Conservation (phyloP, 2,888 invertebrate genomes). For the Diploptera punctata region DNA sequence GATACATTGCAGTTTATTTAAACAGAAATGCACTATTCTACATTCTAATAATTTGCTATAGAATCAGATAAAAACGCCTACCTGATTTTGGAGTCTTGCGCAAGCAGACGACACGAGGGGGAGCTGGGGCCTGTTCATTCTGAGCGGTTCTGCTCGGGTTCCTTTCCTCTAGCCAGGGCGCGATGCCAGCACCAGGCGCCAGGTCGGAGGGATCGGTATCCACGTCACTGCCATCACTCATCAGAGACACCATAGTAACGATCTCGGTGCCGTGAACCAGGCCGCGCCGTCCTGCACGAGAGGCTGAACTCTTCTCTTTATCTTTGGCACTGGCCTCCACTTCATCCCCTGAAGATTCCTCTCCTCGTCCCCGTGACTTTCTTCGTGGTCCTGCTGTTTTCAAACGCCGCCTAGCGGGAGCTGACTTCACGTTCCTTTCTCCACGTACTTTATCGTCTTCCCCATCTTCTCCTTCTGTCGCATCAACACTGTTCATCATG, state of each 20-base stretch:
- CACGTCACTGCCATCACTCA: conserved; percentile 70
- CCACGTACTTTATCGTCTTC: background rate
- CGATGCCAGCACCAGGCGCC: background rate
- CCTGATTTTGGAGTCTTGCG: conserved; percentile 36
- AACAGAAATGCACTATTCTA: too few species aligned
- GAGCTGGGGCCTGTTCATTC: conserved; percentile 13
- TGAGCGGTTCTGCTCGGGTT: conserved; percentile 37
- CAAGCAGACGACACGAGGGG: conserved; percentile 30
- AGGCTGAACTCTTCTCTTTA: conserved; percentile 41
- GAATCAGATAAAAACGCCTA: too few species aligned
- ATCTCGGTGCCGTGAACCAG: conserved; percentile 54
- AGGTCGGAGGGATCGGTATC: conserved; percentile 52
- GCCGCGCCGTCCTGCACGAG: conserved; percentile 46
- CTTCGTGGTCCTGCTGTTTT: conserved; percentile 27
- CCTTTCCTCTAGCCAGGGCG: conserved; percentile 23
- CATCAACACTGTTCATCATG: background rate
- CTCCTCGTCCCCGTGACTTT: conserved; percentile 35
- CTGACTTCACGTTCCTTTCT: conserved; percentile 35
- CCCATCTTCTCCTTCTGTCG: conserved; percentile 38
- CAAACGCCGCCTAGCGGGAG: conserved; percentile 29
- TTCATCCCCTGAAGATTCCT: conserved; percentile 42
- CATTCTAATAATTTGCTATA: too few species aligned
- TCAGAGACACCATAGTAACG: conserved; percentile 70
- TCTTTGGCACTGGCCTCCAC: conserved; percentile 30
- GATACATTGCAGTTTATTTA: too few species aligned